phyloP scores from a whole-genome alignment of 2,888 invertebrate species.

The Carpatolechia fugitivella region DNA sequence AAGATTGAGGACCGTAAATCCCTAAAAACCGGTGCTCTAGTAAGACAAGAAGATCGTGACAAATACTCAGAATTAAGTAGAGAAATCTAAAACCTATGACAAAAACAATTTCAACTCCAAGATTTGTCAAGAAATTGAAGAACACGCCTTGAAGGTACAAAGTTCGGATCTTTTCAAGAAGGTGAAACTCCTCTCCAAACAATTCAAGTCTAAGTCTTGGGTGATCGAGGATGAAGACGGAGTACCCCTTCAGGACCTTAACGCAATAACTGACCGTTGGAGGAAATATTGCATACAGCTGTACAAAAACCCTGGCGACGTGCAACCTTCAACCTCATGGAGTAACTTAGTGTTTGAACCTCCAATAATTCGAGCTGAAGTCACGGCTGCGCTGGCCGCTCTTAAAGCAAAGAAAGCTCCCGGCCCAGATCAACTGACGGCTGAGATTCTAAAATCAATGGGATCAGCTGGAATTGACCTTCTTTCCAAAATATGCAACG shows the following conservation, averaged over 20 bases:
- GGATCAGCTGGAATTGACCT: neutral
- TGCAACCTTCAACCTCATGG: neutral
- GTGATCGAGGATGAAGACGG: conserved; percentile 7
- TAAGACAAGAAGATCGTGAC: too few relatives aligned
- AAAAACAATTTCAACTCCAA: neutral
- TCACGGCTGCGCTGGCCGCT: neutral
- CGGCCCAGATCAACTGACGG: neutral
- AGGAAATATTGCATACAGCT: neutral
- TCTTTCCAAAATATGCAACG: neutral
- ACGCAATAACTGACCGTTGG: neutral
- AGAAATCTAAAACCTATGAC: conserved; percentile 11
- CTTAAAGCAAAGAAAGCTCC: neutral
- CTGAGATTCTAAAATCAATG: neutral
- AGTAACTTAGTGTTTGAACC: neutral
- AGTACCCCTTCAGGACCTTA: neutral
- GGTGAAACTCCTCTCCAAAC: neutral
- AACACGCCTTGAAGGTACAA: neutral
- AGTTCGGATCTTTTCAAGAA: conserved; percentile 12
- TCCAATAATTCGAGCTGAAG: neutral
- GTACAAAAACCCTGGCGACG: too few relatives aligned
- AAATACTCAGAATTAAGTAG: too few relatives aligned
- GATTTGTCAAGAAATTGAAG: neutral
- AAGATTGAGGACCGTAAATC: too few relatives aligned
- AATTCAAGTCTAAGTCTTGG: neutral
- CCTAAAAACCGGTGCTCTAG: too few relatives aligned